Evolutionary conservation across 2,888 invertebrate genomes (phyloP), one percentile per base, ranked within the genome.

Genomic region (Lasioglossum calceatum): DNA sequence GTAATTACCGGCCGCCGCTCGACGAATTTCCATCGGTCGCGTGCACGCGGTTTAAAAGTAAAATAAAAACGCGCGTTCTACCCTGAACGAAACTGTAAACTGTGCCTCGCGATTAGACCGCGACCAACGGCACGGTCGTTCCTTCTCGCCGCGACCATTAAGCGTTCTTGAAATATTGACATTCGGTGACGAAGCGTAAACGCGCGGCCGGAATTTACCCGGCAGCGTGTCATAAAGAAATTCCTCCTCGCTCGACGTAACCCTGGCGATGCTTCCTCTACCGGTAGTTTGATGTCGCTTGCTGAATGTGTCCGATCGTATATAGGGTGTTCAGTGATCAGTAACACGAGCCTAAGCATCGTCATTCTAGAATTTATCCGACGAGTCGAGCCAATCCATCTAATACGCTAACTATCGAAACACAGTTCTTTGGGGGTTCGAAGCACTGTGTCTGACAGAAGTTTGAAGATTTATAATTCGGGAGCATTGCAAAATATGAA

Each of bases 271-370:
- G 71, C 71, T 81, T 64, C 75, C 32, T 54, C 67, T 74, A 71
- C 87, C 67, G 71, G 89, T 86, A 91, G 86, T 91, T n/a, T 23
- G 64, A 64, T 74, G 86, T 47, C 81, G 84, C 88, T 78, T 85
- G 84, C 80, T 81, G 85, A 71, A 81, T 72, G 67, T 79, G 86
- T 76, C 36, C 87, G 79, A 83, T 71, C 86, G 84, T 85, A 81
- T 67, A 67, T 4, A 67, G 23, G 32, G 67, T 67, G 36, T 36
- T 67, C 67, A 4, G 32, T 16, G 64, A 32, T 4, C 14, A 0
- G 8, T 36, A 2, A 32, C 27, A 27, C 36, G 19, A 36, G 8
- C 1, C 19, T 8, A 19, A 36, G 16, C 19, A 67, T 8, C 16
- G 7, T 19, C 2, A 7, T 19, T 8, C 64, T 3, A 67, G 16